A percentile compares a stretch with the other conserved stretches of the same genome.
These are phyloP conservation scores for Sabellastarte sp. DNA, from an alignment of 2,888 invertebrate genomes.

Conservation along the genomic window DNA sequence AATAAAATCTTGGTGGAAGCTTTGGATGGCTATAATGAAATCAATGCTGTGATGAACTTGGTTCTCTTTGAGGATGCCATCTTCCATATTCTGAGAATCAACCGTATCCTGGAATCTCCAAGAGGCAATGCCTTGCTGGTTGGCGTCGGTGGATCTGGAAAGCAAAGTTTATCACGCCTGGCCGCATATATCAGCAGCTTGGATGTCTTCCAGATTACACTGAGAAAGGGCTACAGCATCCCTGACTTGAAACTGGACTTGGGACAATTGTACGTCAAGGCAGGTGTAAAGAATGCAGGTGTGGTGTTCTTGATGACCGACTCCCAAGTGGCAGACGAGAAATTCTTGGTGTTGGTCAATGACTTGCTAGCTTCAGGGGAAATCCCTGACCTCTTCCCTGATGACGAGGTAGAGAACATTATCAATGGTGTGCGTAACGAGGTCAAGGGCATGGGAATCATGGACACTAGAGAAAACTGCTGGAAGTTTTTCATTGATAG, in stretches of 20 bases:
- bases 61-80: conserved; percentile 96
- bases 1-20: conserved; percentile 84
- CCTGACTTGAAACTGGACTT: conserved; percentile 83
- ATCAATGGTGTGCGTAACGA: conserved; percentile 73
- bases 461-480: conserved; percentile 90
- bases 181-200: conserved; percentile 92
- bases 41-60: conserved; percentile 95
- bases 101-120: conserved; percentile 88
- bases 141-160: conserved; percentile 94
- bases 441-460: conserved; percentile 73
- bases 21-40: conserved; percentile 89
- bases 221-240: conserved; percentile 85
- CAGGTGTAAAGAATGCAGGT: conserved; percentile 89
- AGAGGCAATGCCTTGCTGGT: conserved; percentile 90
- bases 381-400: conserved; percentile 90
- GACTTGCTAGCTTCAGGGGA: conserved; percentile 94
- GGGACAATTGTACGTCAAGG: conserved; percentile 81
- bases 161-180: conserved; percentile 86
- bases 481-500: conserved; percentile 97
- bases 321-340: conserved; percentile 92
- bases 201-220: conserved; percentile 87
- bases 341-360: conserved; percentile 90
- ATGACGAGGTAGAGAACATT: conserved; percentile 93
- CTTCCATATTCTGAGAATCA: conserved; percentile 89
- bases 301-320: conserved; percentile 97